Evolutionary conservation across 2,888 invertebrate species (phyloP), one percentile per base, ranked within the genome.

Genomic region (Hypsopygia costalis): DNA sequence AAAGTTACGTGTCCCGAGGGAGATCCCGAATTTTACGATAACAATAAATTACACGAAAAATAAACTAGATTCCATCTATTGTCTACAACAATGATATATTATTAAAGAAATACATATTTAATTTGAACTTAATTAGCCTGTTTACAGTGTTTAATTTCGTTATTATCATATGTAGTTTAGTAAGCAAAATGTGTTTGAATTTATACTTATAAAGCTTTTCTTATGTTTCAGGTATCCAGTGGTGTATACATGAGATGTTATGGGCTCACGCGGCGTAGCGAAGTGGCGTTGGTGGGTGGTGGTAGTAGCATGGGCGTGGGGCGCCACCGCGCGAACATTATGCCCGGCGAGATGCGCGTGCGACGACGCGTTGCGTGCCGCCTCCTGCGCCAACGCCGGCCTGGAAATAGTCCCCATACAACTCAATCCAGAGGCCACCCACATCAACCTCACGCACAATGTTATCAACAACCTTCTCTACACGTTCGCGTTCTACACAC

Each of bases 341-440:
- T 97, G 97, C 73, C 96, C 96, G 35, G 91, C 93, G 43, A 92
- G 93, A 59, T 97, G 97, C 78, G 90, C 91, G 49, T 97, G 97
- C 90, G 92, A 94, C 88, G 95, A 96, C 74, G 92, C 93, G 37
- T 86, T 92, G 51, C 91, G 95, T 50, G 91, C 92, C 44, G 94
- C 94, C 20, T 91, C 93, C 51, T 97, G 97, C 77, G 92, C 93
- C 53, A 92, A 92, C 63, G 95, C 95, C 40, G 92, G 92, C 47
- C 91, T 97, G 52, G 95, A 95, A 72, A 94, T 95, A 58, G 94
- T 97, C 40, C 97, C 97, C 46, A 96, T 96, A 58, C 96, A 96
- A 70, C 90, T 97, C 54, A 97, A 97, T 79, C 97, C 97, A 29
- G 95, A 95, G 72, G 92, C 95, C 36, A 92, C 92, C 38, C 92